Evolutionary conservation across 2,113 vertebrate species (phyloP), one percentile per base, ranked within the genome.

Genomic region (Passer montanus): DNA sequence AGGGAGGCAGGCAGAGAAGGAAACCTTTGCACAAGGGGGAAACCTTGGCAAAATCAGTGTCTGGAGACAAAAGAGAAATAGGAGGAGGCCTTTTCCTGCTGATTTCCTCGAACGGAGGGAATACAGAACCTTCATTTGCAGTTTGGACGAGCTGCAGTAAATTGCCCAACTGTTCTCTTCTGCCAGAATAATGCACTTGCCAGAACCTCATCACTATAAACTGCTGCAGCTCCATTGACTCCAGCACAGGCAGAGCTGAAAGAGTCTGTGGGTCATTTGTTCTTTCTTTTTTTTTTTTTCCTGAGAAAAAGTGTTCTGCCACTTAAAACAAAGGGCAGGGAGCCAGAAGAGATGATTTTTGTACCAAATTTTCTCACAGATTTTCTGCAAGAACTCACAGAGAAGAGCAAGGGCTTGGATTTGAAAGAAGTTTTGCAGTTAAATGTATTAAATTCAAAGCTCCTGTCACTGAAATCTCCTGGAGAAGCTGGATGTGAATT

Each of bases 181-280:
- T 81, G 63, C 90, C 63, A 92, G 83, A 96, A 94, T 77, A 90
- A 94, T 46, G 70, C 63, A 89, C 79, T 90, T 85, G 84, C 49
- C 84, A 96, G 84, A 87, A 87, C 33, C 87, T 94, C 93, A 92
- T 90, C 86, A 77, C 85, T 63, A 9, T 20, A 90, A 94, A 94
- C n/a, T 73, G 68, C 75, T 6, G 3, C 49, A 70, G 63, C 46
- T 95, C 28, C 90, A 90, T 2, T 88, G 58, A 90, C 49, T 70
- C 67, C 1, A 11, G 58, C 43, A 69, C 44, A 83, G 72, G 39
- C 50, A 94, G 30, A 80, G 83, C 62, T 86, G 21, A 91, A 93
- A 67, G 31, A 75, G 64, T 47, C 70, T 95, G 78, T 60, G 41
- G 73, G 83, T 81, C 44, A 27, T 85, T 28, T 77, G 63, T 23